Conservation (phyloP, 2,797 vertebrate species). For the Epinephelus coioides region DNA sequence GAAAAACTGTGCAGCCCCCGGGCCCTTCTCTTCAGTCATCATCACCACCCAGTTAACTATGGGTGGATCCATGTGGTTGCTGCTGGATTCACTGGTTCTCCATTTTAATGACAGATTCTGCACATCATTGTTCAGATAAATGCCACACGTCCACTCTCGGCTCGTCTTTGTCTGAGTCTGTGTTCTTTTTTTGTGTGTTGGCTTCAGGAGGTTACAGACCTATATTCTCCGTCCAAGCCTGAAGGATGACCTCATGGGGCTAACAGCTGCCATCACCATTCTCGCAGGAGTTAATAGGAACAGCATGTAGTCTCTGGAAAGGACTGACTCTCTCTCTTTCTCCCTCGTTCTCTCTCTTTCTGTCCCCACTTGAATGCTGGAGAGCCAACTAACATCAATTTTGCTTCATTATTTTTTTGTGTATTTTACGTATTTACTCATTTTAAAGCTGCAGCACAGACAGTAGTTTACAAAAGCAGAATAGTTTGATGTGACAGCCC, state of each 20-base stretch:
- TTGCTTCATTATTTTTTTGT: slow-evolving; percentile 37
- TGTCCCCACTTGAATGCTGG: slow-evolving; percentile 36
- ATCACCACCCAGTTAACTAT: slow-evolving; percentile 34
- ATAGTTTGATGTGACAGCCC: neutral
- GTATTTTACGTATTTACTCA: slow-evolving; percentile 18
- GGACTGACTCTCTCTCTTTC: slow-evolving; percentile 40
- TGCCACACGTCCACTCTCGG: slow-evolving; percentile 52
- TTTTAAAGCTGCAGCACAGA: slow-evolving; percentile 22
- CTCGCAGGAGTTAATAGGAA: slow-evolving; percentile 84
- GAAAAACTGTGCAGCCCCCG: slow-evolving; percentile 44
- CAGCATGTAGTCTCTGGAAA: slow-evolving; percentile 81
- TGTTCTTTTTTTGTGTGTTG: slow-evolving; percentile 41
- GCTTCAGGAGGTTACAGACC: slow-evolving; percentile 54
- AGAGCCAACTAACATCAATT: slow-evolving; percentile 40
- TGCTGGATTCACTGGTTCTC: slow-evolving; percentile 44
- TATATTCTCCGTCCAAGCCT: slow-evolving; percentile 73
- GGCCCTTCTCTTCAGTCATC: slow-evolving; percentile 40
- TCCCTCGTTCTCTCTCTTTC: slow-evolving; percentile 31
- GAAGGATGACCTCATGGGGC: slow-evolving; percentile 84
- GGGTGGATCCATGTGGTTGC: slow-evolving; percentile 42
- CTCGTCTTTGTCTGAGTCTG: slow-evolving; percentile 54
- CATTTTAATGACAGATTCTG: slow-evolving; percentile 66
- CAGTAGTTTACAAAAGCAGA: neutral
- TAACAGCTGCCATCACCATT: slow-evolving; percentile 79
- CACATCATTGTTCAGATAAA: slow-evolving; percentile 65